Base-by-base conservation (phyloP, 2,888 invertebrate genomes). In the Sisyra terminalis region DNA sequence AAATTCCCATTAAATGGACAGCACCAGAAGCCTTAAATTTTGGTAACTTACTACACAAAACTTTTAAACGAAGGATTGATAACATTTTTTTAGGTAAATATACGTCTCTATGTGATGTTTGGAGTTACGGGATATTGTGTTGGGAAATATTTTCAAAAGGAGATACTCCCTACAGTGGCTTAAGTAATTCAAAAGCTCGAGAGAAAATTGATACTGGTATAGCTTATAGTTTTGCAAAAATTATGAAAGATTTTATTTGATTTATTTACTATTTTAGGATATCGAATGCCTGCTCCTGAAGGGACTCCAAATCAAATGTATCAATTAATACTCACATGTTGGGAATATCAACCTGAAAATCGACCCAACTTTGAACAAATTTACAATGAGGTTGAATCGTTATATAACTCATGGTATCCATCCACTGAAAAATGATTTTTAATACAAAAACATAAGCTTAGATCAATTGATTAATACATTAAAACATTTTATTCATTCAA, bases 1-100 rank as follows among this genome's bases (percentile, higher is more conserved):
- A 94, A 68, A 94, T 96, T 52, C 94, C 96, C 1, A 93, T 96
- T 46, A 96, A 96, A 63, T 96, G 96, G 96, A 96, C 94, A 0
- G 93, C 94, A 2, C 96, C 96, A 0, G 94, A 94, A 65, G 93
- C 94, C 2, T 68, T 94, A 9, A 92, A 93, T 64, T 93, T 87
- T 59, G 93, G 93, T 78, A 59, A 64, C n/a, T n/a, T 61, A n/a
- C n/a, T n/a, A n/a, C n/a, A n/a, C n/a, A n/a, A n/a, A 6, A 31
- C 10, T 24, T 24, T 7, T 7, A 24, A 24, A 24, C 3, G 14
- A 16, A 36, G 4, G 7, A 24, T 5, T 24, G 24, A 24, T 24
- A 24, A 24, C 3, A 24, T 24, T 24, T 47, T 60, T 61, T 1
- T 56, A 86, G 87, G 86, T 43, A 89, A 90, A 70, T 94, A 94